A percentile compares a stretch with the other conserved stretches of the same genome.
These are phyloP conservation scores for Micromesistius poutassou DNA, from an alignment of 2,797 vertebrate genomes.

Conservation along the genomic window DNA sequence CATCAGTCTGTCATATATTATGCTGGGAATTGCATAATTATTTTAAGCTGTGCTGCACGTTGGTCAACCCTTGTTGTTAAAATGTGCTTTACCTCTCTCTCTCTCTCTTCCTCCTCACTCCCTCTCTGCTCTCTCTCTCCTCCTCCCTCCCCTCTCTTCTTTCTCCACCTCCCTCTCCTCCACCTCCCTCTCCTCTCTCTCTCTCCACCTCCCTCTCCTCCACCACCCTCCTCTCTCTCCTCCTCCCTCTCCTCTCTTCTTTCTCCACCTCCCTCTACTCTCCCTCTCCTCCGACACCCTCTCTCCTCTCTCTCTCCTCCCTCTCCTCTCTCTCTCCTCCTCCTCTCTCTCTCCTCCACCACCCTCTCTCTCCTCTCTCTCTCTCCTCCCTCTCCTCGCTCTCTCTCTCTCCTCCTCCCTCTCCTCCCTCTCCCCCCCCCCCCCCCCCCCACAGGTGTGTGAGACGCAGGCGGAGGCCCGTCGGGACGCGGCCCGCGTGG, in stretches of 20 bases:
- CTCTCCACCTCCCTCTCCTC: not conserved
- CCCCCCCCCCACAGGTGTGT: slow-evolving; percentile 70
- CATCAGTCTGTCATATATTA: not conserved
- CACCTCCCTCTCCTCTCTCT: not conserved
- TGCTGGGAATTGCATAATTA: not conserved
- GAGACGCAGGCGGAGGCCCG: slow-evolving; percentile 87
- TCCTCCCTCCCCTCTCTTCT: too few species aligned
- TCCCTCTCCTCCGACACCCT: not conserved
- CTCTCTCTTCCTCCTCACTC: not conserved
- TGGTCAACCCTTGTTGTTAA: not conserved
- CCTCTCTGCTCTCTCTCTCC: too few species aligned
- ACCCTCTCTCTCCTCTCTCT: not conserved
- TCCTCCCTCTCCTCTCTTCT: not conserved
- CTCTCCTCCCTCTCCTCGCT: not conserved
- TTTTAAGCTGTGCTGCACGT: not conserved
- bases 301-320: not conserved
- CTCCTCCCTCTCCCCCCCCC: too few species aligned
- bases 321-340: too few species aligned
- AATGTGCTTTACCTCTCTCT: not conserved
- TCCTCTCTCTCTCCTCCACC: too few species aligned
- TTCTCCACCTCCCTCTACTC: too few species aligned
- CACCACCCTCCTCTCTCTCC: not conserved
- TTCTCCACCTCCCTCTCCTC: not conserved
- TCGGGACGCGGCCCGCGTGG: slow-evolving; percentile 85
- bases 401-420: not conserved